Evolutionary conservation across 1,140 invertebrate species (phyloP), one percentile per base, ranked within the genome.

Genomic region (Brachionus paranguensis): DNA sequence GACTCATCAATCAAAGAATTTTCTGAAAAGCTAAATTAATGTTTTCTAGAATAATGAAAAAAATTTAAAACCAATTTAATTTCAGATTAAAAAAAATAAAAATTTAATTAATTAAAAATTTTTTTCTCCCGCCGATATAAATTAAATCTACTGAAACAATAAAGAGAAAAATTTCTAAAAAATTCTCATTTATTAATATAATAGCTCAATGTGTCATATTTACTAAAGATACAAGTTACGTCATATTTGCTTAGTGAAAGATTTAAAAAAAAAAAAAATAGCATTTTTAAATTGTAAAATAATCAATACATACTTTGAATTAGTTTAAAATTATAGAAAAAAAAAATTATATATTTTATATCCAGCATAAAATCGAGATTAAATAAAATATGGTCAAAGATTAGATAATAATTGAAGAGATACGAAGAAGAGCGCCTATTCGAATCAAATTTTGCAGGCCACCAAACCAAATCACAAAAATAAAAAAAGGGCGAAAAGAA

Each of bases 191-290:
- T 60, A 60, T 60, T 60, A 60, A 24, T 60, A 60, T 60, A 60
- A 60, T 60, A 60, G 53, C 17, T 60, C 8, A 17, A 60, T n/a
- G 14, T 53, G 47, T 53, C 47, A 65, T 68, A 29, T 68, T 68
- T 68, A 68, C 65, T 68, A 68, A 68, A 68, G 65, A 68, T 68
- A 68, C 65, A 68, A 33, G 65, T 68, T 41, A 68, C 27, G 65
- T 68, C 20, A 68, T 68, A 29, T 41, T 60, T 60, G 53, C 17
- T 60, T 20, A 60, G 53, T 24, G 53, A 27, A 0, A 60, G 47
- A 53, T 53, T 53, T 53, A 14, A 53, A 53, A 53, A 50, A 50
- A 14, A 50, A 53, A 29, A 11, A 65, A 37, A n/a, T n/a, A n/a
- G n/a, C n/a, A 0, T 37, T 37, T 68, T 68, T 68, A 60, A 60